phyloP scores from a whole-genome alignment of 2,113 vertebrate species.

The Nothobranchius furzeri region DNA sequence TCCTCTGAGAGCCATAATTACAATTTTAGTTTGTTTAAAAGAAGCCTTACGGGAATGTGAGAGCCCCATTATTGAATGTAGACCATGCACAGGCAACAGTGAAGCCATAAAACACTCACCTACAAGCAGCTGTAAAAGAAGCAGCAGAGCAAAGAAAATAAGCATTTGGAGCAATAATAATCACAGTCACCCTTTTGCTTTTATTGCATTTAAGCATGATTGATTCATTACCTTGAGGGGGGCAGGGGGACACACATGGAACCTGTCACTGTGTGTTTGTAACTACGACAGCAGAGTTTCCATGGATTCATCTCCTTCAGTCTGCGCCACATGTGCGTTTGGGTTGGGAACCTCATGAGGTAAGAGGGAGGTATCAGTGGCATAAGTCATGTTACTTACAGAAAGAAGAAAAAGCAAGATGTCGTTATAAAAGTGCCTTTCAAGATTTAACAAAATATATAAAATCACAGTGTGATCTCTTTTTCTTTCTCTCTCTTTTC shows the following conservation, averaged over 20 bases:
- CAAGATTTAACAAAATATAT: no score
- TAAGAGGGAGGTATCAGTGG: constrained; percentile 9
- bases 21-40: constrained; percentile 64
- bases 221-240: constrained; percentile 63
- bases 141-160: constrained; percentile 41
- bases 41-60: constrained; percentile 57
- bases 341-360: constrained; percentile 9
- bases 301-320: constrained; percentile 27
- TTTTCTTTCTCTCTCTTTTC: no score
- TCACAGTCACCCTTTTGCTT: constrained; percentile 59
- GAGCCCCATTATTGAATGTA: constrained; percentile 59
- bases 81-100: constrained; percentile 37
- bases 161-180: constrained; percentile 70
- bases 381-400: no score
- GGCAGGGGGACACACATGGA: constrained; percentile 46
- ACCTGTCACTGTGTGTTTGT: constrained; percentile 56
- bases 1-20: constrained; percentile 59
- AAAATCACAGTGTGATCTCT: no score
- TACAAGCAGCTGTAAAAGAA: constrained; percentile 66
- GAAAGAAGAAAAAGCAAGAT: no score
- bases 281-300: constrained; percentile 49
- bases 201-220: constrained; percentile 68
- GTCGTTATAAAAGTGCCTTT: no score
- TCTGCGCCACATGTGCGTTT: constrained; percentile 25
- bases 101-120: constrained; percentile 73